These are phyloP conservation scores for Erebia ligea DNA, from an alignment of 2,888 invertebrate species.

Conservation along the genomic window DNA sequence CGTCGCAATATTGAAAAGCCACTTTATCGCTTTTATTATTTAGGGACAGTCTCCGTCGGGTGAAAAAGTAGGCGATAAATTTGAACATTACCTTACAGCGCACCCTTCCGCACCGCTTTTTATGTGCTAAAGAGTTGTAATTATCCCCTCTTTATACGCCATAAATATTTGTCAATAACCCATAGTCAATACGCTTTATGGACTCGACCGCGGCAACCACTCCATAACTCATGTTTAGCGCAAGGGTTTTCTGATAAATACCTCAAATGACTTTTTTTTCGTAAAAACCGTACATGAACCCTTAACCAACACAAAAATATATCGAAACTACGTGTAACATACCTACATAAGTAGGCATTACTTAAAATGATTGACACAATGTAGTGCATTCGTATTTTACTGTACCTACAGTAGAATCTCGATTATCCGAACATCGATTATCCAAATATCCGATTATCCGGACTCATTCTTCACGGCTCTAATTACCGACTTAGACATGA, in stretches of 20 bases:
- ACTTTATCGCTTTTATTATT: slow-evolving; percentile 32
- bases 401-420: no score
- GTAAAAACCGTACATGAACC: slow-evolving; percentile 16
- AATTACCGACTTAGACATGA: no score
- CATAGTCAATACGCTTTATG: slow-evolving; percentile 78
- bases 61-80: slow-evolving; percentile 73
- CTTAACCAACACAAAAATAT: neutral
- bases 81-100: slow-evolving; percentile 59
- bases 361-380: no score
- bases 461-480: no score
- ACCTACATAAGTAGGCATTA: neutral
- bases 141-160: slow-evolving; percentile 81
- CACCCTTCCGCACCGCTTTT: slow-evolving; percentile 77
- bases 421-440: no score
- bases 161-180: slow-evolving; percentile 83
- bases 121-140: slow-evolving; percentile 82
- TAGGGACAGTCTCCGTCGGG: slow-evolving; percentile 55
- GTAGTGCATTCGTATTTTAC: no score
- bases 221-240: slow-evolving; percentile 75
- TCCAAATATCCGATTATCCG: no score
- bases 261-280: slow-evolving; percentile 60
- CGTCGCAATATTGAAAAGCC: slow-evolving; percentile 13
- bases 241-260: slow-evolving; percentile 67
- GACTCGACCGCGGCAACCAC: slow-evolving; percentile 73
- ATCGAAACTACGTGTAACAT: neutral